Percentiles rank a stretch among this genome's conserved stretches.
phyloP scores from a whole-genome alignment of 2,888 invertebrate species.

The Thera britannica region DNA sequence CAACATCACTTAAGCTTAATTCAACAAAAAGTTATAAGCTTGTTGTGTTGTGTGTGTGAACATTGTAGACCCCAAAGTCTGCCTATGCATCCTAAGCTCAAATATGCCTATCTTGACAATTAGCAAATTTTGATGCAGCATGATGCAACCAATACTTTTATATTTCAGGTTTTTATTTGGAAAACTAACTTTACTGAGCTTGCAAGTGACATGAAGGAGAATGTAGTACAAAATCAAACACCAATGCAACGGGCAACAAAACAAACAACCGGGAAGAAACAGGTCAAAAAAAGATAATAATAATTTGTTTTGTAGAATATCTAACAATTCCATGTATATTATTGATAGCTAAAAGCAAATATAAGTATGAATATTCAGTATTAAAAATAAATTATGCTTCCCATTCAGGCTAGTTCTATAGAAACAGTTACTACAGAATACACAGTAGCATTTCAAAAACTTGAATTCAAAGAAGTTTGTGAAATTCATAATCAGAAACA shows the following conservation, averaged over 20 bases:
- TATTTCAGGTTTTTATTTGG: constrained; percentile 80
- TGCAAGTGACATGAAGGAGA: constrained; percentile 66
- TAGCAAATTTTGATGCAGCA: neutral
- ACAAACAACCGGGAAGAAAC: constrained; percentile 54
- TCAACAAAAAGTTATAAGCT: too few relatives aligned
- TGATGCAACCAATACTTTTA: neutral
- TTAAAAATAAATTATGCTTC: constrained; percentile 44
- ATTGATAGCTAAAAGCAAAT: constrained; percentile 29
- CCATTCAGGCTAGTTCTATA: constrained; percentile 61
- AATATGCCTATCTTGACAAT: neutral
- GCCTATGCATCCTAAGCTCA: too few relatives aligned
- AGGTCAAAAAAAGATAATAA: constrained; percentile 65
- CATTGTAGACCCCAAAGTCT: too few relatives aligned
- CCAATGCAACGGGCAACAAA: constrained; percentile 52
- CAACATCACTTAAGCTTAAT: too few relatives aligned
- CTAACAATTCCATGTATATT: constrained; percentile 17
- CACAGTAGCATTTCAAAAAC: constrained; percentile 65
- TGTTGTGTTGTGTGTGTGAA: too few relatives aligned
- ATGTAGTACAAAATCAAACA: constrained; percentile 56
- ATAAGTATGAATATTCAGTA: constrained; percentile 20
- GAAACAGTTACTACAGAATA: constrained; percentile 61
- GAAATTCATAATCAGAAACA: constrained; percentile 51
- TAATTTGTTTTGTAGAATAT: constrained; percentile 38
- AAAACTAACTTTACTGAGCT: constrained; percentile 80
- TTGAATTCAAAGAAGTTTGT: constrained; percentile 71